Evolutionary conservation across 2,888 invertebrate species (phyloP).

Genomic region (Branchipolynoe longqiensis): DNA sequence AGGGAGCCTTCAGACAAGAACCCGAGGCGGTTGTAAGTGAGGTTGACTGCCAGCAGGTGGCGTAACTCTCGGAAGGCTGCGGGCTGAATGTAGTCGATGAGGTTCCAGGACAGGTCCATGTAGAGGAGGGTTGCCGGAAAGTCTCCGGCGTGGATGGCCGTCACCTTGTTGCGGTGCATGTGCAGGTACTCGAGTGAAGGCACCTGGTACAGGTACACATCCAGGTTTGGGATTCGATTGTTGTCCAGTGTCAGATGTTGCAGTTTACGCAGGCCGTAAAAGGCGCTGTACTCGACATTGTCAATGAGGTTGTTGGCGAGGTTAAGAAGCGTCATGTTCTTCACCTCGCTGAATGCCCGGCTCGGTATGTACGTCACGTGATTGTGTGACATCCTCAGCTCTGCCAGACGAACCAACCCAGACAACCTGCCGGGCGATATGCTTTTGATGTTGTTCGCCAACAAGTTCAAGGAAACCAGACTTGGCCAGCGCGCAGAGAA

Average conservation of each 20-base stretch:
- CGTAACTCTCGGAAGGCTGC: background rate
- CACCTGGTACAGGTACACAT: background rate
- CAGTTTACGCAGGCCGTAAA: background rate
- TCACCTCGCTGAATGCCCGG: background rate
- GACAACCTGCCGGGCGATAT: background rate
- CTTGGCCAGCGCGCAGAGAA: background rate
- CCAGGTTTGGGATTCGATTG: background rate
- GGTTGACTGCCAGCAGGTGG: constrained; percentile 2
- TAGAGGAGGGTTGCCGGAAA: background rate
- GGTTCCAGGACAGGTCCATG: background rate
- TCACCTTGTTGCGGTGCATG: background rate
- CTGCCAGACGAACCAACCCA: background rate
- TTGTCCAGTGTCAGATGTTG: background rate
- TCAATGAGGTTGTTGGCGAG: background rate
- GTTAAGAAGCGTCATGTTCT: background rate
- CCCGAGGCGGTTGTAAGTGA: background rate
- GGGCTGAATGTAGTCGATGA: background rate
- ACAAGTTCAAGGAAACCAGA: background rate
- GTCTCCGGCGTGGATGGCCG: background rate
- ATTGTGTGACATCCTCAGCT: background rate
- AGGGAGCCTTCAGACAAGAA: background rate
- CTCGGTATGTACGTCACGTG: background rate
- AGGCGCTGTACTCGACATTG: background rate
- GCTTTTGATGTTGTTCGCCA: background rate
- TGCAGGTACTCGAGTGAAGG: background rate